Evolutionary conservation across 2,888 invertebrate genomes (phyloP).

Genomic region (Folsomia candida): DNA sequence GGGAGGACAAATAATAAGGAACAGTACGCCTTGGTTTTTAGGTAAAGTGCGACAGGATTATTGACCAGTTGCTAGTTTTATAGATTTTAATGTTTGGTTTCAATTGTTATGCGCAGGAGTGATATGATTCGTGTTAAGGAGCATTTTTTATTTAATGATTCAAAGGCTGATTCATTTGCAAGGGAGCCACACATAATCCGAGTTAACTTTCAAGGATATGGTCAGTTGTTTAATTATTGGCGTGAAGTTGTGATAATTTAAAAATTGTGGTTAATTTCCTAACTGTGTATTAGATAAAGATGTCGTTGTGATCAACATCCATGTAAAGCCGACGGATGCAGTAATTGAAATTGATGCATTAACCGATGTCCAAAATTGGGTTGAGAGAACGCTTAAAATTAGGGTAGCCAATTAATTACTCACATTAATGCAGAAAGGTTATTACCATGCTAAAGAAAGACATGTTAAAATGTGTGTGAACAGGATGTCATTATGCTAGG

Average conservation of each 20-base stretch:
- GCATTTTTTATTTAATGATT: slow-evolving; percentile 25
- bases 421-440: too few species aligned
- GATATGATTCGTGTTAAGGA: slow-evolving; percentile 27
- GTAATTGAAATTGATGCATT: slow-evolving; percentile 33
- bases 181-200: slow-evolving; percentile 30
- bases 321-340: slow-evolving; percentile 34
- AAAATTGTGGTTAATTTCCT: background rate
- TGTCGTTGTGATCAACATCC: slow-evolving; percentile 30
- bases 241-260: background rate
- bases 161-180: slow-evolving; percentile 23
- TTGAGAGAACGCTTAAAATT: slow-evolving; percentile 21
- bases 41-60: slow-evolving; percentile 23
- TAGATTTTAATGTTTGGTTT: too few species aligned
- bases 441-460: background rate
- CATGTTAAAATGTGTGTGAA: background rate
- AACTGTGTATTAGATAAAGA: slow-evolving; percentile 10
- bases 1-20: slow-evolving; percentile 37
- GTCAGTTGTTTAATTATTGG: slow-evolving; percentile 14
- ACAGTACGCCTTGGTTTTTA: slow-evolving; percentile 35
- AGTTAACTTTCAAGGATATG: slow-evolving; percentile 16
- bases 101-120: too few species aligned
- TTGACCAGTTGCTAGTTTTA: too few species aligned
- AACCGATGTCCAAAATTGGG: slow-evolving; percentile 28
- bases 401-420: slow-evolving; percentile 14
- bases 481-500: slow-evolving; percentile 36